Evolutionary conservation across 2,797 vertebrate species (phyloP).

Genomic region (Oreochromis grahami): DNA sequence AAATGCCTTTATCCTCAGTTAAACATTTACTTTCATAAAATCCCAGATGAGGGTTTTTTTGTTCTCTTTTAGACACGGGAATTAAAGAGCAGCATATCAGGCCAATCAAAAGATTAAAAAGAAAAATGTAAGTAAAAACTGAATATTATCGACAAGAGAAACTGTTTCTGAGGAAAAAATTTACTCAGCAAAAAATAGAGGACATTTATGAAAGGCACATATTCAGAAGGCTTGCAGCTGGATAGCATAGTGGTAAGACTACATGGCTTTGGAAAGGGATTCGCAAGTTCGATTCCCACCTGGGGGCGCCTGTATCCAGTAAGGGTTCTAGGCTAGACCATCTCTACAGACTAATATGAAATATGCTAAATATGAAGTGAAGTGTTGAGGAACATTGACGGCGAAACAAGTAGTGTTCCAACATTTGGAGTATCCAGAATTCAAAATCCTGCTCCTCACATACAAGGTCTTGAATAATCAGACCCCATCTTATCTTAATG

Average conservation of each 20-base stretch:
- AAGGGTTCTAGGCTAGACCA: not conserved
- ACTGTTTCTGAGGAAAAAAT: not conserved
- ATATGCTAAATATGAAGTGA: not conserved
- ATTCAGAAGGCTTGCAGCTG: not conserved
- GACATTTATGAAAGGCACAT: not conserved
- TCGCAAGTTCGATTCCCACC: not conserved
- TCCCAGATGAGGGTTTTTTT: not conserved
- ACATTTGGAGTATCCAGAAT: not conserved
- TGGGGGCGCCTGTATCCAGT: not conserved
- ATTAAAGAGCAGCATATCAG: not conserved
- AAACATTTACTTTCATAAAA: not conserved
- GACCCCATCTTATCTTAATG: no score
- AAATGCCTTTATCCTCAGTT: not conserved
- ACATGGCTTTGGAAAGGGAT: not conserved
- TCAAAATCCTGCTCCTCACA: no score
- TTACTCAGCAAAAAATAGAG: no score
- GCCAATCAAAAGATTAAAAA: not conserved
- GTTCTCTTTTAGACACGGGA: not conserved
- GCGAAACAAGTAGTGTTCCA: not conserved
- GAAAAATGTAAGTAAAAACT: not conserved
- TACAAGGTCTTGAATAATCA: no score
- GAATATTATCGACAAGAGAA: not conserved
- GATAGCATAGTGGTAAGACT: not conserved
- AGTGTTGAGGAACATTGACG: not conserved
- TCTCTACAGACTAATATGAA: not conserved